Evolutionary conservation across 2,113 vertebrate species (phyloP), one percentile per base, ranked within the genome.

Genomic region (Peromyscus californicus): DNA sequence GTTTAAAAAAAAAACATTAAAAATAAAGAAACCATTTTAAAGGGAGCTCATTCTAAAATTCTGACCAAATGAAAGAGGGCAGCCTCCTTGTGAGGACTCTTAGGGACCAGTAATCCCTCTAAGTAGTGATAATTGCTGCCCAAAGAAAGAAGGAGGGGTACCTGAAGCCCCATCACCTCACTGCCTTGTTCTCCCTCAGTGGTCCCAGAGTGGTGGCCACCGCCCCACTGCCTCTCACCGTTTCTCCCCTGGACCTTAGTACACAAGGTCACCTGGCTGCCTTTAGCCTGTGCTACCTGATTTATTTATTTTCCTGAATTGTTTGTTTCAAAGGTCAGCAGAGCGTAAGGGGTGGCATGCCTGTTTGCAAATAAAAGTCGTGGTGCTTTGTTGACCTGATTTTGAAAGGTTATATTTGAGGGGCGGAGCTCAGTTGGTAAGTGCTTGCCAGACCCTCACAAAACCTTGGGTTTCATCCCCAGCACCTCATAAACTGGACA

Each of bases 11-110:
- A 94, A 48, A 69, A 67, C 72, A 85, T 96, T 97, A 91, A 89
- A 94, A 97, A 93, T 95, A 95, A 96, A 95, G 96, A 97, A 89
- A 96, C 87, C 45, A 0, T 93, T 93, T 97, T 91, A 93, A 97
- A 94, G 93, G 92, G 63, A 93, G 57, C 87, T 91, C 91, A 95
- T 97, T 97, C 79, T 97, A 96, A 96, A 97, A 74, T 93, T 89
- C 54, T 93, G 85, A 74, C 93, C 54, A 94, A 92, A 92, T 89
- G 83, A 88, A 90, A 17, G 75, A 42, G 29, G 21, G 54, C 42
- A 59, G 0, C 91, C 93, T 92, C 45, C 19, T 42, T 79, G 33
- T 82, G 72, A 45, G 87, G 84, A 72, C 42, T 57, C 8, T 45
- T 61, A 48, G 19, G 39, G 87, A 65, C 70, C 59, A 76, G 2